A percentile compares a stretch with the other conserved stretches of the same genome.
Evolutionary conservation across 2,797 vertebrate species (phyloP).

Genomic region (Smutsia temminckii): DNA sequence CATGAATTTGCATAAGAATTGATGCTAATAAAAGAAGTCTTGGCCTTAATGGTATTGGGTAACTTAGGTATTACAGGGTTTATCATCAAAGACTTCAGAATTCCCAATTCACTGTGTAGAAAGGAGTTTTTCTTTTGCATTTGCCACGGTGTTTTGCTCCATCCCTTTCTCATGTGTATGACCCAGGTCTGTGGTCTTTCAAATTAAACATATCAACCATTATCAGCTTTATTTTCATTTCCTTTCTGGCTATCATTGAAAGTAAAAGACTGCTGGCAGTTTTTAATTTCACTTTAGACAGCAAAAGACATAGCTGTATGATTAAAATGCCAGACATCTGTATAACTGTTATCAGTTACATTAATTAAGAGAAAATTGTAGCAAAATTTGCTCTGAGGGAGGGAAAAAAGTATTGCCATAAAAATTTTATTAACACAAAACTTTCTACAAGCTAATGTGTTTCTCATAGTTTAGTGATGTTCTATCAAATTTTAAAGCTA

Average conservation of each 20-base stretch:
- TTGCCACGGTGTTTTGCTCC: not conserved
- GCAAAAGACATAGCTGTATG: conserved; percentile 82
- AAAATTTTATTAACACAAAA: conserved; percentile 75
- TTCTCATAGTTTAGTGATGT: conserved; percentile 43
- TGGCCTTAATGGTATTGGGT: not conserved
- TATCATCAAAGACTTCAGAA: not conserved
- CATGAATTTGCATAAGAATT: not conserved
- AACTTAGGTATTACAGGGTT: not conserved
- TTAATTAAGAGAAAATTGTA: conserved; percentile 83
- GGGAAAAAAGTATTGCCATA: conserved; percentile 51
- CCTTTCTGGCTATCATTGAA: conserved; percentile 73
- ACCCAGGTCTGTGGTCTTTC: conserved; percentile 70
- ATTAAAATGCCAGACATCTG: conserved; percentile 85
- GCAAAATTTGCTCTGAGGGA: conserved; percentile 67
- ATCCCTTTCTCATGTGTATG: conserved; percentile 29
- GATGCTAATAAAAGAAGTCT: not conserved
- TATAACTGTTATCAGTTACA: conserved; percentile 84
- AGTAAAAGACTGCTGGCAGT: conserved; percentile 80
- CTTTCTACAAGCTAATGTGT: conserved; percentile 53
- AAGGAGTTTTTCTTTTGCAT: conserved; percentile 23
- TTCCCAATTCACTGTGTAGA: not conserved
- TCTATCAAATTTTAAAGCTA: conserved; percentile 65
- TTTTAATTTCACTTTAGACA: conserved; percentile 85
- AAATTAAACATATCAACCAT: conserved; percentile 67
- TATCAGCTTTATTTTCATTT: conserved; percentile 80